A percentile compares a stretch with the other conserved stretches of the same genome.
phyloP scores from a whole-genome alignment of 1,140 invertebrate species.

The Lordiphosa stackelbergi region DNA sequence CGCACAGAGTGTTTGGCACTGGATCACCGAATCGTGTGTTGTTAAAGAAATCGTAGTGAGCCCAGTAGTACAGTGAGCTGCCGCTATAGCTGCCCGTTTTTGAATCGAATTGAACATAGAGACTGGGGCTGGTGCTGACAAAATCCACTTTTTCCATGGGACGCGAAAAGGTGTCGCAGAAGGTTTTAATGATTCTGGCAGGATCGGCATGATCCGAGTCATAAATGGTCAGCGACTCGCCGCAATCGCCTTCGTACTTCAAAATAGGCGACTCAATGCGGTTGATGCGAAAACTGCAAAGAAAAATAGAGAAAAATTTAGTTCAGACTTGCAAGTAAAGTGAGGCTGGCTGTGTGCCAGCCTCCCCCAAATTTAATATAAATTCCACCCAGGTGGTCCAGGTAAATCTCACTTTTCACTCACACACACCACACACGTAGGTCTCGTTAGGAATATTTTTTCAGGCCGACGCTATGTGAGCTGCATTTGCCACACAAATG shows the following conservation, averaged over 20 bases:
- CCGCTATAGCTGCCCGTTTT: conserved; percentile 94
- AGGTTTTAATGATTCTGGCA: conserved; percentile 91
- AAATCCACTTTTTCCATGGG: conserved; percentile 95
- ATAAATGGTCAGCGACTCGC: conserved; percentile 91
- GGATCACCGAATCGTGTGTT: conserved; percentile 90
- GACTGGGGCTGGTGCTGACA: conserved; percentile 88
- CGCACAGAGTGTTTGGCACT: conserved; percentile 87
- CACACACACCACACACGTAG: conserved; percentile 43
- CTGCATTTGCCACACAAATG: conserved; percentile 42
- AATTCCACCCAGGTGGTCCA: conserved; percentile 55
- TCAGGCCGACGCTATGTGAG: conserved; percentile 31
- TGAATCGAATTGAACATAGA: conserved; percentile 92
- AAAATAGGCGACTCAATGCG: conserved; percentile 91
- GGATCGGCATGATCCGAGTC: conserved; percentile 91
- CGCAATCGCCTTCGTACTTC: conserved; percentile 91
- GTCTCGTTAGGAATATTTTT: conserved; percentile 33
- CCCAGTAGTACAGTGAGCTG: conserved; percentile 92
- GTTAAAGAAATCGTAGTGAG: conserved; percentile 95
- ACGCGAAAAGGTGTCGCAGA: conserved; percentile 93
- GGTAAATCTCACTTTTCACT: conserved; percentile 53
- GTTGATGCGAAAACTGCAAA: conserved; percentile 89
- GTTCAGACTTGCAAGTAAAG: conserved; percentile 6
- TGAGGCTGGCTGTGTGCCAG: background rate
- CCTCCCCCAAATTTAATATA: conserved; percentile 55
- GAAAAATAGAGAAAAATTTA: conserved; percentile 2